Base-by-base conservation (phyloP, 2,888 invertebrate species). In the Drosophila suboccidentalis region DNA sequence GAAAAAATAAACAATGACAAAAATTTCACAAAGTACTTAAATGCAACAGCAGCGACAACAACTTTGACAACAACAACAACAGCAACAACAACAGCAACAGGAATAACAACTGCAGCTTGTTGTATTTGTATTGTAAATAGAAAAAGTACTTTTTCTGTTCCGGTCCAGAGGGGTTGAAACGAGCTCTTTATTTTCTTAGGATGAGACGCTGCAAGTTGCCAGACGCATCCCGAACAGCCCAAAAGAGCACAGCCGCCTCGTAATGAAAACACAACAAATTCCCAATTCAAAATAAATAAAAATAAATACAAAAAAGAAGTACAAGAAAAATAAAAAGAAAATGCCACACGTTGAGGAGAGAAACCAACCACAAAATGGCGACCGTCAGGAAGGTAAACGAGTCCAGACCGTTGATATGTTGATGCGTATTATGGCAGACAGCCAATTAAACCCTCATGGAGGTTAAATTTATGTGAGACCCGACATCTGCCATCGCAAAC, bases 1-100 rank as follows among this genome's bases (percentile, higher is more conserved):
- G 71, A 71, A 67, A 82, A 89, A 84, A 84, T 84, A 89, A 89
- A 84, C 88, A 84, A 85, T 89, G 88, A 89, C 85, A 74, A 73
- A 49, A 82, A 75, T 83, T 89, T 77, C 74, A 87, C 87, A 89
- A 87, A 83, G 83, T 89, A 82, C 83, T 83, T 69, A 84, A 77
- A 83, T 84, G 81, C 82, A 77, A 44, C 50, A 57, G 44, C 51
- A 82, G 61, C 34, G 82, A 66, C 59, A 81, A 53, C 54, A 39
- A 39, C 53, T 59, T 39, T 43, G 29, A 29, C 29, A 54, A 44
- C 58, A 59, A 36, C 63, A 62, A 47, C 66, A 66, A 8, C 36
- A 66, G 4, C 36, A 10, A 38, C 54, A 38, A 15, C 51, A 51
- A 38, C 17, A 41, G 15, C 39, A 65, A 49, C 51, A 57, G 73